phyloP scores from a whole-genome alignment of 2,113 vertebrate genomes.

The Sturnus vulgaris region DNA sequence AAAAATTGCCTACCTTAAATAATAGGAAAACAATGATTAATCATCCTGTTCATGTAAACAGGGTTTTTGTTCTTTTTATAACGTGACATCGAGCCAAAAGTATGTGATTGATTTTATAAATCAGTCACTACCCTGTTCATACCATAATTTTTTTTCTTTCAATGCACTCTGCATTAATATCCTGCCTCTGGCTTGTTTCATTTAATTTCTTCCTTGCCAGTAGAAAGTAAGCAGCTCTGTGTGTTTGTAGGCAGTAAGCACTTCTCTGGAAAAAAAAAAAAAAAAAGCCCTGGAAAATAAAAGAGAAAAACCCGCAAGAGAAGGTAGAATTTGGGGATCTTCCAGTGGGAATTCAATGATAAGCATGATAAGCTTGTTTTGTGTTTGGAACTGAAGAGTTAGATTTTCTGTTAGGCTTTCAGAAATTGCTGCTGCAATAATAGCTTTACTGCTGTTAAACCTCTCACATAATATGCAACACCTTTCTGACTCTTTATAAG shows the following conservation, averaged over 20 bases:
- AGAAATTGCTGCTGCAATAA: constrained; percentile 41
- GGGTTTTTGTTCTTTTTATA: constrained; percentile 60
- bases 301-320: not conserved
- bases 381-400: constrained; percentile 7
- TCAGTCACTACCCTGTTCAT: constrained; percentile 34
- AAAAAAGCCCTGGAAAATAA: not conserved
- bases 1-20: constrained; percentile 1
- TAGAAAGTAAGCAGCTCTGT: not conserved
- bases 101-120: constrained; percentile 47
- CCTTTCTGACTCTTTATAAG: constrained; percentile 24
- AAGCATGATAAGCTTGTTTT: constrained; percentile 13
- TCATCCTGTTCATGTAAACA: constrained; percentile 59
- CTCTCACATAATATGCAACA: constrained; percentile 28
- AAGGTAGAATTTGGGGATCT: not conserved
- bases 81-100: constrained; percentile 38
- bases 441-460: constrained; percentile 26
- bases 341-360: constrained; percentile 13
- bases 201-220: constrained; percentile 51
- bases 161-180: constrained; percentile 60
- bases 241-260: not conserved
- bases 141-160: constrained; percentile 37
- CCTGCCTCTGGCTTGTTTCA: constrained; percentile 49
- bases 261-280: not conserved
- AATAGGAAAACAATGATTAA: constrained; percentile 38
- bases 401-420: constrained; percentile 50